Percentiles rank a stretch among this genome's conserved stretches.
Evolutionary conservation across 2,888 invertebrate genomes (phyloP).

Genomic region (Beris chalybata): DNA sequence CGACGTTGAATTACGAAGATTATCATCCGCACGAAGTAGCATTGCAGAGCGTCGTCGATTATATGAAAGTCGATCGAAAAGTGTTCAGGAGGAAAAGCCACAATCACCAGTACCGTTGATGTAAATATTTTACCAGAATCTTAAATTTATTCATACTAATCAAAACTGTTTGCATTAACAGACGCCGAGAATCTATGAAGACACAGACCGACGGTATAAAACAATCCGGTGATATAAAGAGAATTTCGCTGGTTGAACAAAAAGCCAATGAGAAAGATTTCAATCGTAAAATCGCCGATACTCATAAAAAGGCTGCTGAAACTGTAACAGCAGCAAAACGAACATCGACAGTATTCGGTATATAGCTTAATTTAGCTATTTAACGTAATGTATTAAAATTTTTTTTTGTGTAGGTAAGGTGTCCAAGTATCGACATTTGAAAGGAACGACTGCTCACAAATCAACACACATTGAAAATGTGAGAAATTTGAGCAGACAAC

Average conservation of each 20-base stretch:
- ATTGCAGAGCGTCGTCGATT: slow-evolving; percentile 77
- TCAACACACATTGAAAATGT: slow-evolving; percentile 91
- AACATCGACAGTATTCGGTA: slow-evolving; percentile 82
- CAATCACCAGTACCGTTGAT: slow-evolving; percentile 74
- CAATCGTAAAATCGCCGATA: slow-evolving; percentile 25
- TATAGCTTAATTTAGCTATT: not conserved
- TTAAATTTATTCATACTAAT: not conserved
- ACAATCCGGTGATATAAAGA: slow-evolving; percentile 46
- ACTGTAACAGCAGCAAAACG: slow-evolving; percentile 69
- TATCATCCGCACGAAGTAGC: slow-evolving; percentile 67
- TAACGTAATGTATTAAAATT: not conserved
- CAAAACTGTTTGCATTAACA: slow-evolving; percentile 42
- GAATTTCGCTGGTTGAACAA: slow-evolving; percentile 52
- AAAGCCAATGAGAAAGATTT: slow-evolving; percentile 41
- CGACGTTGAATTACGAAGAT: slow-evolving; percentile 60
- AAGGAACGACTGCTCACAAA: slow-evolving; percentile 88
- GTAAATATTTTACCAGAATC: slow-evolving; percentile 44
- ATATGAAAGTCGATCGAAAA: slow-evolving; percentile 75
- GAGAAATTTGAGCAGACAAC: slow-evolving; percentile 84
- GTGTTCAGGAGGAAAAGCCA: slow-evolving; percentile 67
- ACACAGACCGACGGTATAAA: slow-evolving; percentile 48
- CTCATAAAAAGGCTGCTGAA: slow-evolving; percentile 33
- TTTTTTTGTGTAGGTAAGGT: slow-evolving; percentile 64
- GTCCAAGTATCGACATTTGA: slow-evolving; percentile 90
- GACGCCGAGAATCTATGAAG: slow-evolving; percentile 72